These are phyloP conservation scores for Oncopeltus fasciatus DNA, from an alignment of 1,140 invertebrate species.

Conservation along the genomic window DNA sequence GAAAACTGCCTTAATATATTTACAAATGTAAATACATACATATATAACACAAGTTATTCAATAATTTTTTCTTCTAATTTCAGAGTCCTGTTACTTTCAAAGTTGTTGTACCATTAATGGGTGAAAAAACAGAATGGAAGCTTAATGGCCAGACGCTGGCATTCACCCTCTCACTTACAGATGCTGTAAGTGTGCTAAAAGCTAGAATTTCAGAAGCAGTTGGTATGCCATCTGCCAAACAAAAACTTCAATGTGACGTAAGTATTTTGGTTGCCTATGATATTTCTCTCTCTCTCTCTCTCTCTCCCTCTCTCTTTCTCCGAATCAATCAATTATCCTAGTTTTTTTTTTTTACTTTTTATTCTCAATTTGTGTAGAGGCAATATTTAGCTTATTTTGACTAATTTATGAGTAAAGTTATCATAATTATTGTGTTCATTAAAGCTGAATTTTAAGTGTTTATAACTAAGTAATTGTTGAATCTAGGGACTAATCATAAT, in stretches of 20 bases:
- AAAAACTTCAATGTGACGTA: conserved; percentile 86
- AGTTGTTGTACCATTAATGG: conserved; percentile 62
- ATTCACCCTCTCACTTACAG: conserved; percentile 62
- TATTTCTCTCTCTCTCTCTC: background rate
- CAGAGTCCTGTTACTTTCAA: conserved; percentile 60
- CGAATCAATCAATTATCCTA: conserved; percentile 14
- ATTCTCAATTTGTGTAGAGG: too few relatives aligned
- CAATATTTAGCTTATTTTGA: too few relatives aligned
- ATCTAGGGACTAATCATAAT: too few relatives aligned
- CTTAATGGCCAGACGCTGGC: conserved; percentile 81
- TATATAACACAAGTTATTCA: too few relatives aligned
- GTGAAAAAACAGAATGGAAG: conserved; percentile 91
- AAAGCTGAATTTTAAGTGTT: too few relatives aligned
- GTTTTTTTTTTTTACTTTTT: too few relatives aligned
- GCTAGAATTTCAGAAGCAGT: conserved; percentile 75
- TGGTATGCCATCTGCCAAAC: conserved; percentile 91
- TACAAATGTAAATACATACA: too few relatives aligned
- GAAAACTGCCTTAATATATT: too few relatives aligned
- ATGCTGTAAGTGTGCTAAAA: conserved; percentile 75
- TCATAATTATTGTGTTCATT: too few relatives aligned
- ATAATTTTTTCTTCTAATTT: conserved; percentile 19
- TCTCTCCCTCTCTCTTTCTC: conserved; percentile 1
- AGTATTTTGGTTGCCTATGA: too few relatives aligned
- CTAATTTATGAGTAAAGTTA: too few relatives aligned
- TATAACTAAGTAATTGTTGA: too few relatives aligned